Evolutionary conservation across 35 echinoderm and acorn worm genomes (phyloP).

Genomic region (Heliocidaris tuberculata): DNA sequence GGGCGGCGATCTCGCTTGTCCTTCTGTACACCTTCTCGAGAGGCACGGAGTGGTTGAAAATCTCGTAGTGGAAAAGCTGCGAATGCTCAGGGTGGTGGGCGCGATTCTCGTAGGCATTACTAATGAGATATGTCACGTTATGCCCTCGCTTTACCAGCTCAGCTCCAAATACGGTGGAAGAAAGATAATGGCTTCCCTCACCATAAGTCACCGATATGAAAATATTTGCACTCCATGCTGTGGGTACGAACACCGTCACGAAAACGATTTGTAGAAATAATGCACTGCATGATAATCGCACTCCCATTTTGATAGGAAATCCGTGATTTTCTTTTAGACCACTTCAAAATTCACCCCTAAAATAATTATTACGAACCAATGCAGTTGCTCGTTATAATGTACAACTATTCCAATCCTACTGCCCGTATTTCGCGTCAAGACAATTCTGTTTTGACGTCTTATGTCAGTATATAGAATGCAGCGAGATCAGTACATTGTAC

Average conservation of each 20-base stretch:
- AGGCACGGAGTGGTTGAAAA: constrained; percentile 48
- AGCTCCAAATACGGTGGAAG: constrained; percentile 53
- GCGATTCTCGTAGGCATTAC: constrained; percentile 53
- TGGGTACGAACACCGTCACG: background rate
- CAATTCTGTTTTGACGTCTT: too few relatives aligned
- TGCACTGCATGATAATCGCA: background rate
- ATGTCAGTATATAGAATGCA: too few relatives aligned
- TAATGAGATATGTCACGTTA: constrained; percentile 58
- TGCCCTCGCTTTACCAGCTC: constrained; percentile 63
- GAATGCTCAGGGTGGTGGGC: constrained; percentile 13
- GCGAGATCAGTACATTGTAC: too few relatives aligned
- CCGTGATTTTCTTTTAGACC: background rate
- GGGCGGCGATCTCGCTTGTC: constrained; percentile 26
- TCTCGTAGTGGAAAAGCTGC: constrained; percentile 50
- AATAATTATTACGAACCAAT: background rate
- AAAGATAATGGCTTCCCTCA: constrained; percentile 78
- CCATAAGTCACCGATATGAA: constrained; percentile 50
- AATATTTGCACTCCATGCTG: background rate
- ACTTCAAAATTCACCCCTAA: background rate
- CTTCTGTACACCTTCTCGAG: constrained; percentile 25
- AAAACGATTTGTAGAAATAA: background rate
- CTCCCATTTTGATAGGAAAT: background rate
- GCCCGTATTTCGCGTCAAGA: too few relatives aligned
- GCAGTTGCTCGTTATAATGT: too few relatives aligned
- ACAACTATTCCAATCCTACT: too few relatives aligned